phyloP scores from a whole-genome alignment of 2,888 invertebrate genomes.

The Germaria angustata region DNA sequence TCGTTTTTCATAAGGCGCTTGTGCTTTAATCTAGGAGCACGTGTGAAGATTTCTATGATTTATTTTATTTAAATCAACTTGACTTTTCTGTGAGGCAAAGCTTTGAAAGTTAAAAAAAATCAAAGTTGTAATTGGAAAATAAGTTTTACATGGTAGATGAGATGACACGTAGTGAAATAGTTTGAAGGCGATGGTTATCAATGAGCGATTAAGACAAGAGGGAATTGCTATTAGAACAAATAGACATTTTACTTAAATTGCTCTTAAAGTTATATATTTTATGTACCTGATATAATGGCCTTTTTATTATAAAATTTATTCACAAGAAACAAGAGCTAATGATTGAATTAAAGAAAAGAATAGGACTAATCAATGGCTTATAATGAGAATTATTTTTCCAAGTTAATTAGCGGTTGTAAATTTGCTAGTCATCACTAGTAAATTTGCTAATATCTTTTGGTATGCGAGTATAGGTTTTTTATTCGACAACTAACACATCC shows the following conservation, averaged over 20 bases:
- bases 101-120: conserved; percentile 31
- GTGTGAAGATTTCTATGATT: conserved; percentile 31
- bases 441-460: too few relatives aligned
- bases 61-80: conserved; percentile 44
- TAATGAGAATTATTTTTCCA: too few relatives aligned
- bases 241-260: neutral
- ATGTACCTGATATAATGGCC: too few relatives aligned
- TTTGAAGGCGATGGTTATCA: neutral
- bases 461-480: too few relatives aligned
- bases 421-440: too few relatives aligned
- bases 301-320: too few relatives aligned
- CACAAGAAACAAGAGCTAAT: too few relatives aligned
- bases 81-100: conserved; percentile 2
- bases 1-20: conserved; percentile 48
- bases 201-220: neutral
- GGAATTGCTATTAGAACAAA: neutral
- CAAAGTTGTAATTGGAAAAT: conserved; percentile 49
- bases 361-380: too few relatives aligned
- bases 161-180: conserved; percentile 16
- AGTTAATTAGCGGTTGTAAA: too few relatives aligned
- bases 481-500: too few relatives aligned
- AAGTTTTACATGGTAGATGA: neutral
- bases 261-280: too few relatives aligned
- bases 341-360: too few relatives aligned
- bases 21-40: conserved; percentile 24